phyloP scores from a whole-genome alignment of 2,888 invertebrate species.

The Laothoe populi region DNA sequence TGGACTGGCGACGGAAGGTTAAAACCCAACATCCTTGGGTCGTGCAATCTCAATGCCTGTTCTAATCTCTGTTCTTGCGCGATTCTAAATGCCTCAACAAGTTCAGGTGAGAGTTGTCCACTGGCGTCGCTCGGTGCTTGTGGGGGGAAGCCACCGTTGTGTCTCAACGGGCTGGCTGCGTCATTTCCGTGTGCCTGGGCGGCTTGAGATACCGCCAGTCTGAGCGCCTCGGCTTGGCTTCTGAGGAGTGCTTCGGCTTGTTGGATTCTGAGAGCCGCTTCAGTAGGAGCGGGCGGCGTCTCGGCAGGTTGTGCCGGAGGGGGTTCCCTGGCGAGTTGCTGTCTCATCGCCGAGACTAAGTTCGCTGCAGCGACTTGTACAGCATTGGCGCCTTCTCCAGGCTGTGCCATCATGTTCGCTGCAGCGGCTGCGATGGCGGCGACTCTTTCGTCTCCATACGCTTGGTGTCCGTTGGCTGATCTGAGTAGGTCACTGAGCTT shows the following conservation, averaged over 20 bases:
- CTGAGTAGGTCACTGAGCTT: slow-evolving; percentile 86
- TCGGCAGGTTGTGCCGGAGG: slow-evolving; percentile 88
- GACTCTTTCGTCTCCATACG: slow-evolving; percentile 88
- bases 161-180: slow-evolving; percentile 71
- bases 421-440: slow-evolving; percentile 89
- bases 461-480: slow-evolving; percentile 85
- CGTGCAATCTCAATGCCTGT: slow-evolving; percentile 92
- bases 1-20: slow-evolving; percentile 84
- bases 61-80: slow-evolving; percentile 92
- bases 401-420: slow-evolving; percentile 86
- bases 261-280: slow-evolving; percentile 89
- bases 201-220: slow-evolving; percentile 91
- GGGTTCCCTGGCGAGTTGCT: slow-evolving; percentile 82
- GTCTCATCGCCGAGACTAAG: slow-evolving; percentile 90
- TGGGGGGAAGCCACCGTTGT: slow-evolving; percentile 78
- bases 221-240: slow-evolving; percentile 93
- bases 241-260: slow-evolving; percentile 92
- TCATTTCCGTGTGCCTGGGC: slow-evolving; percentile 82
- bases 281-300: slow-evolving; percentile 91
- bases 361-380: slow-evolving; percentile 91
- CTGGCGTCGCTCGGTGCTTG: slow-evolving; percentile 69
- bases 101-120: slow-evolving; percentile 88
- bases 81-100: slow-evolving; percentile 88
- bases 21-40: slow-evolving; percentile 92
- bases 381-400: slow-evolving; percentile 86